Conservation (phyloP, 2,888 invertebrate genomes). For the Diachrysia chrysitis region DNA sequence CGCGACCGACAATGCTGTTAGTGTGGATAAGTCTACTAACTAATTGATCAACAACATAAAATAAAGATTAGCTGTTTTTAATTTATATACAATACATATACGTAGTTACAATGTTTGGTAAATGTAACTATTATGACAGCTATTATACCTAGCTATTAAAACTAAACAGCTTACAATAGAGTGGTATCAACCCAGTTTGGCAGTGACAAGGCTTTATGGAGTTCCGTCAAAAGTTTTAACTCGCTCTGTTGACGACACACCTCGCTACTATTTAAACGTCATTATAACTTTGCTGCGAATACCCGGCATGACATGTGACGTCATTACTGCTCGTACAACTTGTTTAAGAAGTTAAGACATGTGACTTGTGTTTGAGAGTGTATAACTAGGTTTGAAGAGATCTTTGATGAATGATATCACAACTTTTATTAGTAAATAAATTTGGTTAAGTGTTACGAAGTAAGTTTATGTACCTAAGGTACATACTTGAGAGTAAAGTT, state of each 20-base stretch:
- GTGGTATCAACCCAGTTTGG: not conserved
- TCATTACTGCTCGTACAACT: not conserved
- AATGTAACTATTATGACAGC: too few relatives aligned
- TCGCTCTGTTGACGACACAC: not conserved
- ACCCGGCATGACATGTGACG: slow-evolving; percentile 4
- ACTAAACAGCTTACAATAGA: not conserved
- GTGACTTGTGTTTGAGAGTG: not conserved
- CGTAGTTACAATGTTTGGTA: too few relatives aligned
- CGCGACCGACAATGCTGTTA: not conserved
- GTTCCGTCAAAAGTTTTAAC: not conserved
- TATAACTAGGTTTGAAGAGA: not conserved
- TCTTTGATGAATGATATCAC: not conserved
- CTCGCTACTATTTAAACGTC: slow-evolving; percentile 4
- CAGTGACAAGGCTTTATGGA: slow-evolving; percentile 1
- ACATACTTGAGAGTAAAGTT: too few relatives aligned
- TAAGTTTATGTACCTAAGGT: too few relatives aligned
- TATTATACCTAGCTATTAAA: not conserved
- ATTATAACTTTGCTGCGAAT: slow-evolving; percentile 1
- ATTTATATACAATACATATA: too few relatives aligned
- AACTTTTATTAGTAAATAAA: not conserved
- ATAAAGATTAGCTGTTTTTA: too few relatives aligned
- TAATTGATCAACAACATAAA: too few relatives aligned
- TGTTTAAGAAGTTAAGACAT: not conserved
- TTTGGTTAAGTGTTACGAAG: too few relatives aligned
- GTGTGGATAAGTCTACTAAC: too few relatives aligned